phyloP scores from a whole-genome alignment of 92 coral and sea anemone species.

The Siderastrea radians region DNA sequence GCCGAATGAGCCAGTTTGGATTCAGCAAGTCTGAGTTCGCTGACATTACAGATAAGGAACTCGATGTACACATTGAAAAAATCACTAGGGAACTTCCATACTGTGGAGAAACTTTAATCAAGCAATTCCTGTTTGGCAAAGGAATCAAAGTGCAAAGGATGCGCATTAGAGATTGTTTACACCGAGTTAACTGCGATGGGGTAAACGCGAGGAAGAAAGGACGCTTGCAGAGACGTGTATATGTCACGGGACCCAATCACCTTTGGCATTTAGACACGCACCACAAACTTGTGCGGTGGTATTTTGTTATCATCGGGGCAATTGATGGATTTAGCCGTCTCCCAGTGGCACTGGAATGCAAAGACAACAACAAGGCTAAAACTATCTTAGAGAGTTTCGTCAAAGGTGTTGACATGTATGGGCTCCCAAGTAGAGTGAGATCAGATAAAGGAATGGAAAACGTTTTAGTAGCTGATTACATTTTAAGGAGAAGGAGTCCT shows the following conservation, averaged over 20 bases:
- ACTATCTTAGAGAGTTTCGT: conserved; percentile 51
- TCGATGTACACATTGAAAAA: conserved; percentile 46
- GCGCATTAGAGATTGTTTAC: conserved; percentile 69
- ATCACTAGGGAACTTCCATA: conserved; percentile 45
- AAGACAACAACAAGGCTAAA: conserved; percentile 60
- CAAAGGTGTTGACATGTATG: conserved; percentile 52
- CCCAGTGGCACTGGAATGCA: conserved; percentile 45
- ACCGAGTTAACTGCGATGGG: conserved; percentile 55
- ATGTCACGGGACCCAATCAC: conserved; percentile 52
- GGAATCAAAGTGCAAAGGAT: conserved; percentile 69
- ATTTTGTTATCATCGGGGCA: conserved; percentile 61
- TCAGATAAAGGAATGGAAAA: conserved; percentile 69
- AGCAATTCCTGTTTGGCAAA: conserved; percentile 34
- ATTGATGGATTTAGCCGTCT: conserved; percentile 70
- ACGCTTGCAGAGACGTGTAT: conserved; percentile 28
- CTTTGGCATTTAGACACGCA: conserved; percentile 68
- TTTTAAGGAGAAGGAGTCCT: conserved; percentile 51
- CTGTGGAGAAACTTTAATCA: conserved; percentile 59
- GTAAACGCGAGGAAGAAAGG: conserved; percentile 41
- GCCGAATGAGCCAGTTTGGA: conserved; percentile 72
- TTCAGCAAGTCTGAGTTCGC: conserved; percentile 55
- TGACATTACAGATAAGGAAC: conserved; percentile 64
- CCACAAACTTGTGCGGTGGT: conserved; percentile 64
- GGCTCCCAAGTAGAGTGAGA: conserved; percentile 69
- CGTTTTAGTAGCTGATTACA: conserved; percentile 71